Evolutionary conservation across 2,797 vertebrate genomes (phyloP).

Genomic region (Intellagama lesueurii): DNA sequence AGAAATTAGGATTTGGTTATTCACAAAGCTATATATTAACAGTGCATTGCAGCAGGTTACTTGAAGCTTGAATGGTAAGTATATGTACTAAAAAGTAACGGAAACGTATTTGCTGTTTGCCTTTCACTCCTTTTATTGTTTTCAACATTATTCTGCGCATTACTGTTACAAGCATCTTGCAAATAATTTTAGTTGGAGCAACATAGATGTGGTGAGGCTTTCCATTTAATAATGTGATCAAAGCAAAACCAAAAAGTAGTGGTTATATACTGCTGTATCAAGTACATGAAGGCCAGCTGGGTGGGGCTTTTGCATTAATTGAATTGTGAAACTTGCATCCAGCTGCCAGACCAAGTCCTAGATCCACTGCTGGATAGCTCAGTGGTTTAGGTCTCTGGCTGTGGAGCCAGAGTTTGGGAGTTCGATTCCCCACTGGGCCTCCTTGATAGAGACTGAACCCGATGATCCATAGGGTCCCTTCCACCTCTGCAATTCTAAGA

Average conservation of each 20-base stretch:
- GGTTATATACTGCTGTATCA: background rate
- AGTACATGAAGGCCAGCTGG: background rate
- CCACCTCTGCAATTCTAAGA: no score
- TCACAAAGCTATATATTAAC: slow-evolving; percentile 46
- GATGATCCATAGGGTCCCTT: no score
- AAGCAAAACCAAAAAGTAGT: background rate
- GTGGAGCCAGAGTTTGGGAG: no score
- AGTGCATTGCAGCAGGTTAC: background rate
- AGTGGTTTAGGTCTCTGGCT: no score
- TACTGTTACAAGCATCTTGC: slow-evolving; percentile 46
- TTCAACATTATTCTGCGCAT: slow-evolving; percentile 53
- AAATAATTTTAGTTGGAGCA: slow-evolving; percentile 70
- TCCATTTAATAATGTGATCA: slow-evolving; percentile 56
- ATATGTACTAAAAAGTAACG: background rate
- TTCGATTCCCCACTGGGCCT: no score
- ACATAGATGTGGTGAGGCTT: slow-evolving; percentile 50
- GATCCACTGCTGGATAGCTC: background rate
- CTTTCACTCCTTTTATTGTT: slow-evolving; percentile 54
- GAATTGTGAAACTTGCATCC: background rate
- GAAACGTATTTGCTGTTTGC: slow-evolving; percentile 35
- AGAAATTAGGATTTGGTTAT: background rate
- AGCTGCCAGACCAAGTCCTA: slow-evolving; percentile 32
- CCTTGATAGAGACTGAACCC: no score
- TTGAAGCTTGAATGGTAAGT: background rate
- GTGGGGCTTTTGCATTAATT: background rate